A percentile compares a stretch with the other conserved stretches of the same genome.
These are phyloP conservation scores for Zygaena filipendulae DNA, from an alignment of 2,888 invertebrate genomes.

Conservation along the genomic window DNA sequence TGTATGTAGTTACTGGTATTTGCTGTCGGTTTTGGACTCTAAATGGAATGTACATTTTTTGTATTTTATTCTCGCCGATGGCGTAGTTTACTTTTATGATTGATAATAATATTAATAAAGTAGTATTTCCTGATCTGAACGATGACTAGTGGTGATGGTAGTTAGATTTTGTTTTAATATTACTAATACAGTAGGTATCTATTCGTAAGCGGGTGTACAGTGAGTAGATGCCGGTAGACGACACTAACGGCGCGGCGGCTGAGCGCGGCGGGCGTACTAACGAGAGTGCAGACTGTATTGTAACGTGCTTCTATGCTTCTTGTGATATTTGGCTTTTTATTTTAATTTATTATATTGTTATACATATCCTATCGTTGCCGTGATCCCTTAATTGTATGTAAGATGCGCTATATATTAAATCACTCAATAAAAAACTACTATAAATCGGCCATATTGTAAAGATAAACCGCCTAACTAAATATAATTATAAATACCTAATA, in stretches of 20 bases:
- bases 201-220: no score
- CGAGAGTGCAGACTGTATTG: no score
- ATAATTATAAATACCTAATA: no score
- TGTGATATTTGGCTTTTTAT: slow-evolving; percentile 62
- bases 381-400: slow-evolving; percentile 18
- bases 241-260: no score
- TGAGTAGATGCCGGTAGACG: no score
- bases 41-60: slow-evolving; percentile 49
- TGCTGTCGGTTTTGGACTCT: slow-evolving; percentile 46
- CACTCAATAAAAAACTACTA: no score
- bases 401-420: no score
- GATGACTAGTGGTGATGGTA: slow-evolving; percentile 44
- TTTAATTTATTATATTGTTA: slow-evolving; percentile 29
- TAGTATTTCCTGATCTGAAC: slow-evolving; percentile 28
- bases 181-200: slow-evolving; percentile 16
- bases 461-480: slow-evolving; percentile 1
- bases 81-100: slow-evolving; percentile 30
- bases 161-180: slow-evolving; percentile 29
- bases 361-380: slow-evolving; percentile 8
- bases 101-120: slow-evolving; percentile 18
- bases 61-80: slow-evolving; percentile 30
- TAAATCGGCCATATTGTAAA: no score
- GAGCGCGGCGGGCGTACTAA: no score
- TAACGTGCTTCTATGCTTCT: slow-evolving; percentile 58
- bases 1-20: slow-evolving; percentile 40